A percentile compares a stretch with the other conserved stretches of the same genome.
These are phyloP conservation scores for Xestoiulus laeticollis DNA, from an alignment of 2,888 invertebrate genomes.

Conservation along the genomic window DNA sequence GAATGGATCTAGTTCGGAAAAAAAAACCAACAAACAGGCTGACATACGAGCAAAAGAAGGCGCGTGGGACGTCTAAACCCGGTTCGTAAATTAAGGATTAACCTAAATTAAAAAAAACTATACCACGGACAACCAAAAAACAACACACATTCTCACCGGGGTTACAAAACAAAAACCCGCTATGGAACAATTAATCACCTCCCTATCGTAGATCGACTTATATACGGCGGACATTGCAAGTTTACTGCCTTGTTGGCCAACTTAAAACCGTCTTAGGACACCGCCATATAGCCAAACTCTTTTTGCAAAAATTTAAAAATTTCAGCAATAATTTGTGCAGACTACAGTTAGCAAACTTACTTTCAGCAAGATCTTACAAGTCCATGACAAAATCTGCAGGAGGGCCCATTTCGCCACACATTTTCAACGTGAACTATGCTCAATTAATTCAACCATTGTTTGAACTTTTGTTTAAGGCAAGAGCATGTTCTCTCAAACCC, in stretches of 20 bases:
- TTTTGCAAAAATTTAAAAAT: too few species aligned
- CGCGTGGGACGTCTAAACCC: conserved; percentile 19
- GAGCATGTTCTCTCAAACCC: too few species aligned
- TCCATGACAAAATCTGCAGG: too few species aligned
- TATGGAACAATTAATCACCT: not conserved
- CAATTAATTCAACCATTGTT: too few species aligned
- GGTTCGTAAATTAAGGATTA: conserved; percentile 3
- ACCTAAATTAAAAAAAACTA: conserved; percentile 18
- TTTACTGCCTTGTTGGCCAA: not conserved
- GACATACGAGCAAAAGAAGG: not conserved
- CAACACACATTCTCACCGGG: not conserved
- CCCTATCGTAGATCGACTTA: not conserved
- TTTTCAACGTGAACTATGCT: too few species aligned
- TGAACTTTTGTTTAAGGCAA: too few species aligned
- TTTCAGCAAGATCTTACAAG: too few species aligned
- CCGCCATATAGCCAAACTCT: not conserved
- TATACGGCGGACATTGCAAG: not conserved
- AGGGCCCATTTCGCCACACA: too few species aligned
- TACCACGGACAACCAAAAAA: not conserved
- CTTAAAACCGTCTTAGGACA: not conserved
- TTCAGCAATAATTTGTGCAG: too few species aligned
- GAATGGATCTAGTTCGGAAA: not conserved
- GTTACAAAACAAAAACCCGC: not conserved
- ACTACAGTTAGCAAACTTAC: too few species aligned
- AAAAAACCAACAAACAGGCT: not conserved